A percentile compares a stretch with the other conserved stretches of the same genome.
phyloP scores from a whole-genome alignment of 2,797 vertebrate genomes.

The Pantherophis vulpinus region DNA sequence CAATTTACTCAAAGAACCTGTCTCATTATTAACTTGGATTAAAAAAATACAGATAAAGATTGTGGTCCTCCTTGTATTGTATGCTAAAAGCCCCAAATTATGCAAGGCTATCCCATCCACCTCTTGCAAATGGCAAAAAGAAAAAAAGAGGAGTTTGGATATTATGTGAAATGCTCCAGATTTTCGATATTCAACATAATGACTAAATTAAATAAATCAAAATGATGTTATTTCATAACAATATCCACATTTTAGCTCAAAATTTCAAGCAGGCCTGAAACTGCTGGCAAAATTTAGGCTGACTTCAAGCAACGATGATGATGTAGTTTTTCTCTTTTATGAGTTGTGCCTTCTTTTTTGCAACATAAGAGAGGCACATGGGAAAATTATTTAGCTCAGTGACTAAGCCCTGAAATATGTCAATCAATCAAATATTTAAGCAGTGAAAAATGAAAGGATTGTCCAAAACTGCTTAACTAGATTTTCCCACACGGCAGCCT shows the following conservation, averaged over 20 bases:
- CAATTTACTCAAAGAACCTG: slow-evolving; percentile 49
- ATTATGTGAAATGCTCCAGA: not conserved
- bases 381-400: not conserved
- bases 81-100: slow-evolving; percentile 18
- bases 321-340: not conserved
- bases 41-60: slow-evolving; percentile 13
- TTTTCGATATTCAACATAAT: not conserved
- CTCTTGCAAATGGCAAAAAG: not conserved
- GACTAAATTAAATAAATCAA: not conserved
- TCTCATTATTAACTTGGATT: slow-evolving; percentile 36
- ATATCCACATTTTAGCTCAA: slow-evolving; percentile 16
- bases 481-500: not conserved
- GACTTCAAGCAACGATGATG: slow-evolving; percentile 33
- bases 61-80: slow-evolving; percentile 37
- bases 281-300: slow-evolving; percentile 16
- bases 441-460: slow-evolving; percentile 24
- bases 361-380: not conserved
- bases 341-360: slow-evolving; percentile 27
- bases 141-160: not conserved
- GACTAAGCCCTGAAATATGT: slow-evolving; percentile 6
- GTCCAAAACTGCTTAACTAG: not conserved
- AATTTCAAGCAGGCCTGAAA: slow-evolving; percentile 22
- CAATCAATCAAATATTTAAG: not conserved
- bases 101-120: slow-evolving; percentile 37
- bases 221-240: not conserved